Conservation (phyloP, 2,113 vertebrate genomes). For the Chlorodrepanis virens region DNA sequence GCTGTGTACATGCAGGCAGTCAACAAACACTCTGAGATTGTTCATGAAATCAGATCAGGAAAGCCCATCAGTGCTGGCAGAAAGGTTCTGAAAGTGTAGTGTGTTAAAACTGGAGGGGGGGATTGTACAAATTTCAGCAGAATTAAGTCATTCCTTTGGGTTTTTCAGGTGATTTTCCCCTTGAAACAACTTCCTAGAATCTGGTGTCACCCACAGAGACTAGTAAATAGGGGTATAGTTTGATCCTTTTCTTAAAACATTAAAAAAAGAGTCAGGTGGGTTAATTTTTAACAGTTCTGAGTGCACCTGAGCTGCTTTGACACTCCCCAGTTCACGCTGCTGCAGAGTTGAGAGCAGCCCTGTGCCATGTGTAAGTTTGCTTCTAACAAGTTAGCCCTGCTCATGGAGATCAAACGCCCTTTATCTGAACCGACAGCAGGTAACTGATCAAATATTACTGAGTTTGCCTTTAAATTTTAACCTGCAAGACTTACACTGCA, state of each 20-base stretch:
- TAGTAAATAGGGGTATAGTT: background rate
- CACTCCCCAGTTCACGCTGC: background rate
- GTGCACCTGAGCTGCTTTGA: background rate
- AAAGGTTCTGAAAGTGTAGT: background rate
- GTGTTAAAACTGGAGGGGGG: background rate
- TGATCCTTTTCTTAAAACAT: background rate
- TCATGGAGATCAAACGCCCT: slow-evolving; percentile 32
- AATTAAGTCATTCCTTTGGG: background rate
- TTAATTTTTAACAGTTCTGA: background rate
- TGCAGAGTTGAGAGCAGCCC: background rate
- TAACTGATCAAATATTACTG: slow-evolving; percentile 72
- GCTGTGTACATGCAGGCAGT: background rate
- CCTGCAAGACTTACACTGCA: slow-evolving; percentile 1
- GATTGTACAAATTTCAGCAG: background rate
- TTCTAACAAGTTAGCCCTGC: slow-evolving; percentile 27
- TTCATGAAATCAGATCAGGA: background rate
- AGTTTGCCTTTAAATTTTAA: slow-evolving; percentile 68
- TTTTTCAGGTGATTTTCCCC: background rate
- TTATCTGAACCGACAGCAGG: slow-evolving; percentile 64
- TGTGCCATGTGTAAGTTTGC: background rate
- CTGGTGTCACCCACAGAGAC: background rate
- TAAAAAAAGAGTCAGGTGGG: background rate
- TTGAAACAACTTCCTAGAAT: background rate
- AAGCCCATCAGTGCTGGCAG: background rate
- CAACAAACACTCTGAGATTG: background rate